Evolutionary conservation across 2,113 vertebrate genomes (phyloP).

Genomic region (Takifugu flavidus): DNA sequence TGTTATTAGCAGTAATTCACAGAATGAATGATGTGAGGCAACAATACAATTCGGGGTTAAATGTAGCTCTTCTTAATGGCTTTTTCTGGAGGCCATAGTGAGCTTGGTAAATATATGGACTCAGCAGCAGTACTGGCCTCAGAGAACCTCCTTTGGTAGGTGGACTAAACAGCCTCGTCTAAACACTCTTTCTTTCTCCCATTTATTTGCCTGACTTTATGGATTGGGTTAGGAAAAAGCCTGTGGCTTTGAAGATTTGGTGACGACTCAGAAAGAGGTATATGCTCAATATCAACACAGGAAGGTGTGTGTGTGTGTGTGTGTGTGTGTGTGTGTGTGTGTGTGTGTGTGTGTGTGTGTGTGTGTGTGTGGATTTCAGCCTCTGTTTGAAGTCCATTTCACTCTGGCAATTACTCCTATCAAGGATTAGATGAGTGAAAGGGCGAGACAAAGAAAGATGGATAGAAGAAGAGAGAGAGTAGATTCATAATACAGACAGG

Average conservation of each 20-base stretch:
- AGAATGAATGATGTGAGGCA: constrained; percentile 26
- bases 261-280: constrained; percentile 56
- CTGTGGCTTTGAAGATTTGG: constrained; percentile 76
- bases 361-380: constrained; percentile 54
- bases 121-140: constrained; percentile 35
- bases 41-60: constrained; percentile 29
- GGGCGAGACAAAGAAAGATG: constrained; percentile 46
- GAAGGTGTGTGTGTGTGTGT: constrained; percentile 7
- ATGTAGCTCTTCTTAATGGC: constrained; percentile 34
- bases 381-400: constrained; percentile 73
- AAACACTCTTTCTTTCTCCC: constrained; percentile 55
- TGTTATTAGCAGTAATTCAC: constrained; percentile 37
- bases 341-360: constrained; percentile 19
- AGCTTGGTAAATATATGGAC: constrained; percentile 26
- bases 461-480: constrained; percentile 34
- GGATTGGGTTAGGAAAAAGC: constrained; percentile 60
- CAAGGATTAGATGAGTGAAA: constrained; percentile 72
- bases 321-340: constrained; percentile 32
- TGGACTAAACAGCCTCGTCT: constrained; percentile 45
- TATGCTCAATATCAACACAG: constrained; percentile 68
- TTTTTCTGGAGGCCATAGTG: constrained; percentile 26
- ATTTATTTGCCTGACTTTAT: constrained; percentile 70
- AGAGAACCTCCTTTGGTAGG: constrained; percentile 52
- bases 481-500: constrained; percentile 25
- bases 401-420: constrained; percentile 75